A percentile compares a stretch with the other conserved stretches of the same genome.
Conservation (phyloP, 2,797 vertebrate genomes). For the Erpetoichthys calabaricus region DNA sequence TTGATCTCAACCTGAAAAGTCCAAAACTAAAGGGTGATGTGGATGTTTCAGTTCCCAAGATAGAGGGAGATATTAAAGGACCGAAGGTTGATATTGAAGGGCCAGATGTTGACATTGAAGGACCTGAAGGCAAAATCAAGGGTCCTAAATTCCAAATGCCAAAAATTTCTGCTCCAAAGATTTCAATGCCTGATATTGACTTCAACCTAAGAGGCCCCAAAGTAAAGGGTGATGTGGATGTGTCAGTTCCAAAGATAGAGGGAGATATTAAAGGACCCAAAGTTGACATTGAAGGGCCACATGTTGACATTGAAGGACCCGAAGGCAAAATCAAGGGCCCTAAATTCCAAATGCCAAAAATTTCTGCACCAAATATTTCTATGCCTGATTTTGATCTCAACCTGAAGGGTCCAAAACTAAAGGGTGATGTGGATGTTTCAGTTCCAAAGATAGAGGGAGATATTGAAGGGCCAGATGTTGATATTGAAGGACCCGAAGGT, state of each 20-base stretch:
- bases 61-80: too few relatives aligned
- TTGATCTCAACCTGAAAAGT: too few relatives aligned
- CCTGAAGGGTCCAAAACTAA: too few relatives aligned
- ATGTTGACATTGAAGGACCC: conserved; percentile 12
- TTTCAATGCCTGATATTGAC: conserved; percentile 11
- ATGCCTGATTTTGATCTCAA: too few relatives aligned
- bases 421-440: too few relatives aligned
- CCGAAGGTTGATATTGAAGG: too few relatives aligned
- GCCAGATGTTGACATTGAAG: too few relatives aligned
- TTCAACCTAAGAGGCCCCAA: conserved; percentile 6
- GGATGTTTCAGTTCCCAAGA: too few relatives aligned
- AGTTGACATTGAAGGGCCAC: conserved; percentile 6
- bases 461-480: too few relatives aligned
- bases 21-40: too few relatives aligned
- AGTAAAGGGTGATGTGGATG: neutral
- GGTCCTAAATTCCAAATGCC: conserved; percentile 28
- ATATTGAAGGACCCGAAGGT: too few relatives aligned
- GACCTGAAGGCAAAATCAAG: neutral
- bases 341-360: conserved; percentile 26
- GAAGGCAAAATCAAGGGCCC: conserved; percentile 31
- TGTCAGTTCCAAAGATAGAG: conserved; percentile 1
- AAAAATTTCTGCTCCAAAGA: conserved; percentile 9
- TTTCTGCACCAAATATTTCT: neutral
- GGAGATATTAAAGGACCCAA: conserved; percentile 16
- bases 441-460: too few relatives aligned